A percentile compares a stretch with the other conserved stretches of the same genome.
These are phyloP conservation scores for Otus sunia DNA, from an alignment of 2,113 vertebrate genomes.

Conservation along the genomic window DNA sequence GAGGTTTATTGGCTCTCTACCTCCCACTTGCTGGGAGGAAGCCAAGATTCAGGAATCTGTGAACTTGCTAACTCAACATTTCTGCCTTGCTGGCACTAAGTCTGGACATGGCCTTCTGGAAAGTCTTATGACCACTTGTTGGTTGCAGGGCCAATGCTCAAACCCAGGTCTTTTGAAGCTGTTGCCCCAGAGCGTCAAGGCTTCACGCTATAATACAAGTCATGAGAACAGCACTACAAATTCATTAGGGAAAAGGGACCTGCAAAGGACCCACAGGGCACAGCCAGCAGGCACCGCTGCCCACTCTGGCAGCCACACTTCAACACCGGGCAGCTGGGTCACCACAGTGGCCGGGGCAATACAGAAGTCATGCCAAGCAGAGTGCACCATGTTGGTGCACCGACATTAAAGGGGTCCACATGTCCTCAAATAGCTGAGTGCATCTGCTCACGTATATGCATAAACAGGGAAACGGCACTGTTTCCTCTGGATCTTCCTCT, in stretches of 20 bases:
- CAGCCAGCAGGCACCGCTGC: not conserved
- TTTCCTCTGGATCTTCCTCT: not conserved
- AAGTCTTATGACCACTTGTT: not conserved
- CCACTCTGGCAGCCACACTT: not conserved
- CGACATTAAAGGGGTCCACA: not conserved
- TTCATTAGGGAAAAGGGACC: not conserved
- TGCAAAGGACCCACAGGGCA: not conserved
- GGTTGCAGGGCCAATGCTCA: not conserved
- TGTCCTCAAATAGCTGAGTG: not conserved
- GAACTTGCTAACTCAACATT: not conserved
- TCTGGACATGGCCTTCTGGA: not conserved
- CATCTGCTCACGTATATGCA: not conserved
- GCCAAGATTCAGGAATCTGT: not conserved
- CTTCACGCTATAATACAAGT: accelerated
- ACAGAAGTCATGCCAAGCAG: not conserved
- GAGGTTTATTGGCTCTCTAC: not conserved
- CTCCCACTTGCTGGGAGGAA: not conserved
- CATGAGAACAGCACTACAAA: not conserved
- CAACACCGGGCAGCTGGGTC: not conserved
- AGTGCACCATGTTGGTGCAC: not conserved
- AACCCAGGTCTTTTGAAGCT: not conserved
- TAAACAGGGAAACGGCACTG: accelerated
- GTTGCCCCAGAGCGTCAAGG: not conserved
- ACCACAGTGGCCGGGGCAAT: not conserved
- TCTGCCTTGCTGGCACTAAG: not conserved